These are phyloP conservation scores for Epsilonema sp. DNA, from an alignment of 2,888 invertebrate genomes.

Conservation along the genomic window DNA sequence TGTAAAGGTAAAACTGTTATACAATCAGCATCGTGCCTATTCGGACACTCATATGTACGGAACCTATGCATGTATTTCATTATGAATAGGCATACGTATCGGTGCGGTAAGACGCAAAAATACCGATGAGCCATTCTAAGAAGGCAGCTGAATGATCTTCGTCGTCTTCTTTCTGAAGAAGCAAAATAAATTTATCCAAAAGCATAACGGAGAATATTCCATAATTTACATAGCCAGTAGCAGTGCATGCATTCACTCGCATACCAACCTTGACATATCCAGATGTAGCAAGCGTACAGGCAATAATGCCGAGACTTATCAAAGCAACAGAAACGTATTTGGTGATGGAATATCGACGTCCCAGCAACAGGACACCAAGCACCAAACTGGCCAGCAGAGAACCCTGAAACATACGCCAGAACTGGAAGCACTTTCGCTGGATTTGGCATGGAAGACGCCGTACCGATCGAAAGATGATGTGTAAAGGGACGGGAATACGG, in stretches of 20 bases:
- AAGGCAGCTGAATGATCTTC: background rate
- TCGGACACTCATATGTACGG: no score
- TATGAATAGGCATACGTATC: no score
- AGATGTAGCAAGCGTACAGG: slow-evolving; percentile 65
- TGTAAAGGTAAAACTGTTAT: background rate
- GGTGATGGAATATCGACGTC: slow-evolving; percentile 45
- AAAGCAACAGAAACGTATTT: slow-evolving; percentile 77
- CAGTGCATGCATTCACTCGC: background rate
- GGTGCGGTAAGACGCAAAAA: no score
- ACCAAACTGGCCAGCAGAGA: slow-evolving; percentile 89
- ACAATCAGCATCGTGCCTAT: no score
- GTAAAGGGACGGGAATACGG: slow-evolving; percentile 88
- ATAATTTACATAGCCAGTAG: no score
- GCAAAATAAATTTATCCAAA: no score
- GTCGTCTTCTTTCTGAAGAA: slow-evolving; percentile 2
- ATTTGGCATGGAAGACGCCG: slow-evolving; percentile 25
- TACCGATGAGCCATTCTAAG: slow-evolving; percentile 38
- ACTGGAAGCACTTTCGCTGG: slow-evolving; percentile 6
- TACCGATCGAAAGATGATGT: slow-evolving; percentile 91
- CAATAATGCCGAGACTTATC: slow-evolving; percentile 73
- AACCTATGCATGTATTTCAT: no score
- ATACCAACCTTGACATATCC: slow-evolving; percentile 8
- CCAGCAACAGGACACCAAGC: slow-evolving; percentile 70
- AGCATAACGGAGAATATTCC: no score
- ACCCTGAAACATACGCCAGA: slow-evolving; percentile 42